Base-by-base conservation (phyloP, 2,888 invertebrate species). In the Dilophus febrilis region DNA sequence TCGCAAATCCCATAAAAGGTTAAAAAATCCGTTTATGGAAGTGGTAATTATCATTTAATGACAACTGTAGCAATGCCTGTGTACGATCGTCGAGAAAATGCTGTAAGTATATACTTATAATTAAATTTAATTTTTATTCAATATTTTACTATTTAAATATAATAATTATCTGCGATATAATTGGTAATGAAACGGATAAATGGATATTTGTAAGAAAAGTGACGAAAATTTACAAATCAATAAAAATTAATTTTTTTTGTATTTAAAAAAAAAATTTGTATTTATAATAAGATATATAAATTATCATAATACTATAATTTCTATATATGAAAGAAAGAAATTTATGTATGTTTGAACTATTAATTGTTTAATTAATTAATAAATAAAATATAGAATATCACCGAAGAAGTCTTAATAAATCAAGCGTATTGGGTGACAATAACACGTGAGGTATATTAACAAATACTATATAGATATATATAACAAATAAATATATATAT, bases 41-140 rank as follows among this genome's bases (percentile, higher is more conserved):
- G 59, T 3, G 52, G 56, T 37, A 54, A 70, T 42, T 86, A 85
- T 57, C 76, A 81, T 50, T 68, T 91, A 56, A 86, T 91, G 80
- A 91, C 88, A 12, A 87, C 92, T 7, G 86, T 92, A 13, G 85
- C 91, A 41, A 80, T 87, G 70, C 92, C 92, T 7, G 91, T 92
- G 29, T 91, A 87, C 58, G 88, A 92, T 65, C 73, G 78, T 49
- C 77, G 83, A 35, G 78, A 81, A 49, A 80, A 82, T 61, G 82
- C 82, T 72, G 85, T 85, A 70, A 72, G 80, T 62, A 46, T n/a
- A 22, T 22, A 22, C 4, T 6, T 22, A 22, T 13, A 35, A 22
- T 26, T 19, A 26, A 26, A 34, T 29, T 11, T 3, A 19, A 2
- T 2, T 16, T 19, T 19, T 22, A 19, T 19, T 22, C 8, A 12